Evolutionary conservation across 2,797 vertebrate genomes (phyloP), one percentile per base, ranked within the genome.

Genomic region (Oryzias sinensis): DNA sequence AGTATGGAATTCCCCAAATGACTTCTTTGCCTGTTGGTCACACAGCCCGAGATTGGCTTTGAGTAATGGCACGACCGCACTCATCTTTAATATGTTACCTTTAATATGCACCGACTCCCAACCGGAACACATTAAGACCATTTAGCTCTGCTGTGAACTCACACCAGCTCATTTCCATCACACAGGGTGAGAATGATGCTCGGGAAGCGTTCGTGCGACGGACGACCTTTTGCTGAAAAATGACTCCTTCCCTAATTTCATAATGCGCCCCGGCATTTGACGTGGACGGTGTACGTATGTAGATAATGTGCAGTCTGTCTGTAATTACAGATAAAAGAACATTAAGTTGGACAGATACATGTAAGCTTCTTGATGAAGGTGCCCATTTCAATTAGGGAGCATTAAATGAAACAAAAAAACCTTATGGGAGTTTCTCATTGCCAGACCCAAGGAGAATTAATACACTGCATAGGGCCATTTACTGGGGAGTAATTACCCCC

Each of bases 331-430:
- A 87, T 88, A 83, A 81, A 83, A 76, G 85, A 83, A 86, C 85
- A 88, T 90, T 87, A 84, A 73, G 80, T 83, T 82, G 16, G 88
- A 89, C 85, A 83, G 87, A 90, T 84, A 86, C 83, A 79, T 76
- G 82, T 78, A 75, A 82, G 87, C 82, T 79, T 81, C 80, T 80
- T 88, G 85, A 90, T 86, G 88, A 90, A 79, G 82, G 83, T 88
- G 88, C 87, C 88, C 78, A 77, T 90, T 92, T 91, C 90, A 92
- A 90, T 93, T 90, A 91, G 77, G 72, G 74, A 77, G 82, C 83
- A 88, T 87, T 90, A 88, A 89, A 89, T 89, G 82, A 89, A 83
- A 85, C 72, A 83, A 84, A 84, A 22, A 80, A 80, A 82, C 80
- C 88, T 88, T 89, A 83, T 81, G 88, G 89, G 89, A 92, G 78